Evolutionary conservation across 1,140 invertebrate genomes (phyloP).

Genomic region (Nebria ingens): DNA sequence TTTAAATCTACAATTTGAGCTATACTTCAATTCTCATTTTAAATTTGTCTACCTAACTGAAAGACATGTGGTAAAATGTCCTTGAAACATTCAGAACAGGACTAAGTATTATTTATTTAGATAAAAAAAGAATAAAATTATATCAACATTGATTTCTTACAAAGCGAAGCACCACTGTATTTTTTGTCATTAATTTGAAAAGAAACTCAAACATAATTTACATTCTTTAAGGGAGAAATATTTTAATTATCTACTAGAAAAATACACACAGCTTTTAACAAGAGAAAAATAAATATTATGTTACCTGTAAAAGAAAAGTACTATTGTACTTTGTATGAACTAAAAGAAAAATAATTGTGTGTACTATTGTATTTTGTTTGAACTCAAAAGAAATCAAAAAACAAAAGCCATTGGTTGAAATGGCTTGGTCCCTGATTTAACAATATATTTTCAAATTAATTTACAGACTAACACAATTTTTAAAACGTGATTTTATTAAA

Average conservation of each 20-base stretch:
- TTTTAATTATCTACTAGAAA: background rate
- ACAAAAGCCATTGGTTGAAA: background rate
- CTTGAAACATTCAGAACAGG: background rate
- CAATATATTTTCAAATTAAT: background rate
- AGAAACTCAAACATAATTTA: conserved; percentile 5
- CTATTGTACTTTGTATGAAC: background rate
- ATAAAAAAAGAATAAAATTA: too few species aligned
- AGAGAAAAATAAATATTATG: background rate
- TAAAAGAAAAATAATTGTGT: background rate
- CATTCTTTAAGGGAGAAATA: background rate
- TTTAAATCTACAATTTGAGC: too few species aligned
- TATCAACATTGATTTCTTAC: background rate
- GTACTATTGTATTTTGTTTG: too few species aligned
- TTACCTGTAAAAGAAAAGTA: background rate
- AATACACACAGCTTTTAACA: background rate
- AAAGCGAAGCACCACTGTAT: too few species aligned
- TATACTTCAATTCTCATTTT: too few species aligned
- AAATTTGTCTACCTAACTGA: background rate
- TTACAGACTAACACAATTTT: background rate
- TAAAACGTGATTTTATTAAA: background rate
- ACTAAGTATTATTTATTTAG: too few species aligned
- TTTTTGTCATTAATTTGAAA: too few species aligned
- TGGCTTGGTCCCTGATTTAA: conserved; percentile 4
- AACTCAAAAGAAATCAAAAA: background rate
- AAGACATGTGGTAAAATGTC: background rate